Percentiles rank a stretch among this genome's conserved stretches.
phyloP scores from a whole-genome alignment of 2,888 invertebrate genomes.

The Pollenia angustigena region DNA sequence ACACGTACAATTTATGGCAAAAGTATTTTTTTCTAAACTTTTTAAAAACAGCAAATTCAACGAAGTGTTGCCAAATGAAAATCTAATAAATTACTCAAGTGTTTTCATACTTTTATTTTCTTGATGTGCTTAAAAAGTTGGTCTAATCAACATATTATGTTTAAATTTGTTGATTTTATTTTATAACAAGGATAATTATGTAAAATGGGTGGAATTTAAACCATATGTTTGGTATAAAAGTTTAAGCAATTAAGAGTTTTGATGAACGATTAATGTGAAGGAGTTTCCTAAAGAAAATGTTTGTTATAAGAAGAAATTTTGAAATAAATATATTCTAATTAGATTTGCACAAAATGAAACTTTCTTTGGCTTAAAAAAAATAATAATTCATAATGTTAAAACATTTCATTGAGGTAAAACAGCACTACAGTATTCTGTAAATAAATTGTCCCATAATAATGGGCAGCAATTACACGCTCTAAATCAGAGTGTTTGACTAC shows the following conservation, averaged over 20 bases:
- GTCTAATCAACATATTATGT: not conserved
- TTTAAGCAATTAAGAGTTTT: not conserved
- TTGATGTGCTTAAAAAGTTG: not conserved
- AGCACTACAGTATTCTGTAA: no score
- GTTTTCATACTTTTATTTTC: not conserved
- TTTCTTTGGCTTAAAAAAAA: no score
- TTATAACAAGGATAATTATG: not conserved
- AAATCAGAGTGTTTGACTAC: no score
- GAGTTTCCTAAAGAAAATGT: no score
- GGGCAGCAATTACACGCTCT: no score
- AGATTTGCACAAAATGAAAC: no score
- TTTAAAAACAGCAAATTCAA: not conserved
- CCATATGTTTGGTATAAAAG: not conserved
- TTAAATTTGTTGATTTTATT: not conserved
- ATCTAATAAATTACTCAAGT: conserved; percentile 22
- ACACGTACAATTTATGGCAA: conserved; percentile 16
- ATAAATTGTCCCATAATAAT: no score
- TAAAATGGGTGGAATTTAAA: not conserved
- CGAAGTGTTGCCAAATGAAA: conserved; percentile 14
- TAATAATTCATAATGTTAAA: no score
- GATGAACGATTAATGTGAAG: not conserved
- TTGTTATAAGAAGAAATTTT: no score
- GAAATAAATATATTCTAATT: no score
- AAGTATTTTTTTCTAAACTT: not conserved
- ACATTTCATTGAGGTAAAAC: no score